Conservation (phyloP, 2,113 vertebrate species). For the Pundamilia nyererei region DNA sequence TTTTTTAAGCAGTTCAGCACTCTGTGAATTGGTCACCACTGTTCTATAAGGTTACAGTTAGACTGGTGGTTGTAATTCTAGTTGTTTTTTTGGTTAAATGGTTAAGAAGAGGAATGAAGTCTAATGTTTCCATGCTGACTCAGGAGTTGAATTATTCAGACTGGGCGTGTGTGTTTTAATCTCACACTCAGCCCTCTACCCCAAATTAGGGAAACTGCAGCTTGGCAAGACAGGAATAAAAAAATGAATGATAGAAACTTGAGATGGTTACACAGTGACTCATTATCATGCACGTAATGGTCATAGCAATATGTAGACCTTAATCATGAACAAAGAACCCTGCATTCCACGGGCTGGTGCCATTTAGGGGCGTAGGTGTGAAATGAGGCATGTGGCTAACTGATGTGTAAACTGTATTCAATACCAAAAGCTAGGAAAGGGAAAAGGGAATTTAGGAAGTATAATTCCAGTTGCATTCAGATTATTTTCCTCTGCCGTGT, state of each 20-base stretch:
- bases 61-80: not conserved
- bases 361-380: slow-evolving; percentile 4
- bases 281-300: slow-evolving; percentile 3
- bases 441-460: not conserved
- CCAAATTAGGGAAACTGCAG: slow-evolving; percentile 57
- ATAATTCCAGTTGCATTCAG: not conserved
- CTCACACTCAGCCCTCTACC: slow-evolving; percentile 40
- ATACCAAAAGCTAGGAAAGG: not conserved
- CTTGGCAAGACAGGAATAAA: slow-evolving; percentile 9
- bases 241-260: slow-evolving; percentile 12
- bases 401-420: not conserved
- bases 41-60: not conserved
- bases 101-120: slow-evolving; percentile 28
- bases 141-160: slow-evolving; percentile 55
- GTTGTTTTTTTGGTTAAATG: slow-evolving; percentile 10
- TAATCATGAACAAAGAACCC: slow-evolving; percentile 13
- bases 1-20: not conserved
- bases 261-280: slow-evolving; percentile 42
- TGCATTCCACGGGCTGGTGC: slow-evolving; percentile 14
- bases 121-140: slow-evolving; percentile 53
- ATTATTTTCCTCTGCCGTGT: not conserved
- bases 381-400: slow-evolving; percentile 9
- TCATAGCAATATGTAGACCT: slow-evolving; percentile 5
- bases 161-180: not conserved
- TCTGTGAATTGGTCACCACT: not conserved